phyloP scores from a whole-genome alignment of 37 sponge, comb jelly and placozoan species.

The Axinella damicornis region DNA sequence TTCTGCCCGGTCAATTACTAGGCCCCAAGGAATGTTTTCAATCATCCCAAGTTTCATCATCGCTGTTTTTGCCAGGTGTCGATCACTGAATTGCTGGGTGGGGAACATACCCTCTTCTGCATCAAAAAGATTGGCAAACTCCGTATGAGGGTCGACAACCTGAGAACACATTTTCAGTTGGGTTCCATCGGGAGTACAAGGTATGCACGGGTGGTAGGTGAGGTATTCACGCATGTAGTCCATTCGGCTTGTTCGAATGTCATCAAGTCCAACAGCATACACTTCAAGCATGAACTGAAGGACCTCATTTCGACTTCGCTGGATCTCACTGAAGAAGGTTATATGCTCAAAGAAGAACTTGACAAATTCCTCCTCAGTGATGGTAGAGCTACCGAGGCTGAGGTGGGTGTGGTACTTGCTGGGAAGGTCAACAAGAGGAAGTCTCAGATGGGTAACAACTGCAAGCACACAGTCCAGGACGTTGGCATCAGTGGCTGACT shows the following conservation, averaged over 20 bases:
- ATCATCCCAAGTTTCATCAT: slow-evolving; percentile 46
- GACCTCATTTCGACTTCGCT: slow-evolving; percentile 5
- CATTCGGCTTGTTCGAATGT: neutral
- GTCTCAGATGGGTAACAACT: slow-evolving; percentile 3
- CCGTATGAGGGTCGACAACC: slow-evolving; percentile 30
- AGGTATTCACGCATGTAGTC: neutral
- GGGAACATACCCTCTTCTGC: slow-evolving; percentile 42
- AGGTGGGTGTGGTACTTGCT: neutral
- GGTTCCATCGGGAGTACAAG: slow-evolving; percentile 62
- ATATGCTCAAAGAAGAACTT: slow-evolving; percentile 9
- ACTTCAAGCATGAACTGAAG: slow-evolving; percentile 3
- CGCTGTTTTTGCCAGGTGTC: slow-evolving; percentile 6
- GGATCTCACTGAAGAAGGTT: neutral
- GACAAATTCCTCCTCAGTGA: slow-evolving; percentile 10
- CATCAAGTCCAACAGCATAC: neutral
- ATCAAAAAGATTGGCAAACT: slow-evolving; percentile 47
- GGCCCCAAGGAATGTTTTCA: slow-evolving; percentile 11
- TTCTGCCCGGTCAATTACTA: slow-evolving; percentile 40
- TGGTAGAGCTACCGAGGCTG: neutral
- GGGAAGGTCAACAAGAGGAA: slow-evolving; percentile 30
- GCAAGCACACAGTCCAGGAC: neutral
- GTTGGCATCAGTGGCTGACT: neutral
- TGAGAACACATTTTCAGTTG: slow-evolving; percentile 11
- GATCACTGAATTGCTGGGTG: neutral
- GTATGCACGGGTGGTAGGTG: slow-evolving; percentile 33